Evolutionary conservation across 2,113 vertebrate genomes (phyloP), one percentile per base, ranked within the genome.

Genomic region (Gymnarchus niloticus): DNA sequence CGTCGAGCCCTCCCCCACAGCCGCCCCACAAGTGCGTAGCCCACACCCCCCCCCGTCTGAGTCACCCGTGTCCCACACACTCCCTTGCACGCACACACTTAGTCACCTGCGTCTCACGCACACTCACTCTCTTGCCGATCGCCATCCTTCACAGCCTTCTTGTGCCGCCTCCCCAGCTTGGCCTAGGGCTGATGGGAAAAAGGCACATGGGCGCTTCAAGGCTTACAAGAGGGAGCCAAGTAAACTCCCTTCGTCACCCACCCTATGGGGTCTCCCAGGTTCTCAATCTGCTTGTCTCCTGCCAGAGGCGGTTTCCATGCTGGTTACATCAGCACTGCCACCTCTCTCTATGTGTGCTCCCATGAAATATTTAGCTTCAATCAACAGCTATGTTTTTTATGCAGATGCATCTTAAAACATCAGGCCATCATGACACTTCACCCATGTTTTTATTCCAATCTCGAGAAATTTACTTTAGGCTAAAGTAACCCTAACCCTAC

Each of bases 351-450:
- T n/a, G 19, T 76, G 76, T 83, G 25, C 69, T 59, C 28, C 56
- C 69, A 77, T 84, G 33, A 78, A 87, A 85, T 81, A 87, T 85
- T 87, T 85, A 73, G 56, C 76, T 84, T 82, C 85, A 87, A 87
- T 85, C 86, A 73, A 57, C 83, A 82, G 41, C 73, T 82, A 56
- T 69, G 57, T 57, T 48, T 85, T 56, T 81, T 84, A 87, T 28
- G n/a, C 17, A 2, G 59, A 81, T 10, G 37, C 44, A 48, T 37
- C 59, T 77, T 85, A 87, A 87, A 81, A 54, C 44, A 44, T 37
- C 76, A 23, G 82, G 77, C 82, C 84, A 28, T 28, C 28, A 1
- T 85, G 78, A 33, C 49, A 87, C 76, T 8, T 69, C 56, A 41
- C 65, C 85, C 12, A 1, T 19, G 2, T 28, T 83, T 52, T 33